phyloP scores from a whole-genome alignment of 2,113 vertebrate species.

The Arvicanthis niloticus region DNA sequence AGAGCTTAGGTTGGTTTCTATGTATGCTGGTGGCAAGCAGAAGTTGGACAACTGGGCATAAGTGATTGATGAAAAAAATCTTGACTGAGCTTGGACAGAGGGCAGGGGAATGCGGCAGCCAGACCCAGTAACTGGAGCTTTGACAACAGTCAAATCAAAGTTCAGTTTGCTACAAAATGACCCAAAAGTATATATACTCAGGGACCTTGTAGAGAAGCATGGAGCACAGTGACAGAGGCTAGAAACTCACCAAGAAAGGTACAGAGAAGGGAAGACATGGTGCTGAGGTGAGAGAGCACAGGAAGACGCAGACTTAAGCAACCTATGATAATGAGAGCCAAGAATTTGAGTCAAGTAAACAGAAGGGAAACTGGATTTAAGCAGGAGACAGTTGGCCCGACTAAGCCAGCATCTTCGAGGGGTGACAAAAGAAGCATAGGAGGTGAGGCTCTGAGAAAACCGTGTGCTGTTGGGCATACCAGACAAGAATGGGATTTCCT shows the following conservation, averaged over 20 bases:
- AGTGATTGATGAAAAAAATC: background rate
- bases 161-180: background rate
- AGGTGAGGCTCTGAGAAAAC: rapidly evolving
- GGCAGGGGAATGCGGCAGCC: background rate
- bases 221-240: rapidly evolving
- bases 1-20: background rate
- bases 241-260: background rate
- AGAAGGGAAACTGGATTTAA: background rate
- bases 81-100: background rate
- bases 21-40: background rate
- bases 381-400: rapidly evolving
- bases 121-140: background rate
- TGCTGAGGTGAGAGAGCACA: background rate
- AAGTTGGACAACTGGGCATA: background rate
- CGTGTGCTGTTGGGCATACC: rapidly evolving
- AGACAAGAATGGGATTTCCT: too few relatives aligned
- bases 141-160: background rate
- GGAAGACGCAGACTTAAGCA: background rate
- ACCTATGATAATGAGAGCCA: background rate
- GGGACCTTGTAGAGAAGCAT: rapidly evolving
- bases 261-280: background rate
- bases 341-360: background rate
- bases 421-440: too few relatives aligned
- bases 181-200: background rate
- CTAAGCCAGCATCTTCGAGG: background rate